phyloP scores from a whole-genome alignment of 2,113 vertebrate genomes.

The Bos indicus region DNA sequence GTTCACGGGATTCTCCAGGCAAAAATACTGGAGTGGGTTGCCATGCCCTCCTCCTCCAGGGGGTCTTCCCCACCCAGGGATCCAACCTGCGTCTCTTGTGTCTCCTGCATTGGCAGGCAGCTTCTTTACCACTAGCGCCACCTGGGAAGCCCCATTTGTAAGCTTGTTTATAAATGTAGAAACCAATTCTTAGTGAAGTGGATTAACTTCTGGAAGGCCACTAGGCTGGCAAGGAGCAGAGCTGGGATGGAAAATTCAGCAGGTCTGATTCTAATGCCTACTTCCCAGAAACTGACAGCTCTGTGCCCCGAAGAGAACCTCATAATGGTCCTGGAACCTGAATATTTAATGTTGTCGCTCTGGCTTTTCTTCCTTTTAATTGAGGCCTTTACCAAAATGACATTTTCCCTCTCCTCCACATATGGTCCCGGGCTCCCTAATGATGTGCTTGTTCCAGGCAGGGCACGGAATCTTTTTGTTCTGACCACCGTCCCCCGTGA shows the following conservation, averaged over 20 bases:
- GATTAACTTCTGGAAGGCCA: neutral
- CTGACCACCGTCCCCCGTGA: neutral
- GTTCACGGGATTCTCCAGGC: neutral
- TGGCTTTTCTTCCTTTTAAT: conserved; percentile 41
- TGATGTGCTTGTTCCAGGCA: neutral
- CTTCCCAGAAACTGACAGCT: neutral
- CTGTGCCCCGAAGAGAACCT: neutral
- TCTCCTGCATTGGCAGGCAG: neutral
- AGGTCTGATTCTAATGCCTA: rapidly evolving
- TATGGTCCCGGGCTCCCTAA: neutral
- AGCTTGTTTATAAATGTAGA: neutral
- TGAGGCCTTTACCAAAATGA: conserved; percentile 43
- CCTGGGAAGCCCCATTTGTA: neutral
- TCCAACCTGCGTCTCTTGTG: neutral
- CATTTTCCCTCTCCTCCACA: neutral
- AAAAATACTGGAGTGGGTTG: neutral
- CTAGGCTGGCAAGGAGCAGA: neutral
- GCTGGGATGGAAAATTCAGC: neutral
- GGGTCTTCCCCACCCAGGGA: neutral
- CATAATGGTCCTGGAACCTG: neutral
- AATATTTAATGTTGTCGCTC: conserved; percentile 37
- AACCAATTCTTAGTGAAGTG: neutral
- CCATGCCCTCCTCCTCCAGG: neutral
- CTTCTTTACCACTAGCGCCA: neutral
- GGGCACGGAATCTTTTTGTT: neutral